Percentiles rank a stretch among this genome's conserved stretches.
phyloP scores from a whole-genome alignment of 2,888 invertebrate species.

The Unio pictorum region DNA sequence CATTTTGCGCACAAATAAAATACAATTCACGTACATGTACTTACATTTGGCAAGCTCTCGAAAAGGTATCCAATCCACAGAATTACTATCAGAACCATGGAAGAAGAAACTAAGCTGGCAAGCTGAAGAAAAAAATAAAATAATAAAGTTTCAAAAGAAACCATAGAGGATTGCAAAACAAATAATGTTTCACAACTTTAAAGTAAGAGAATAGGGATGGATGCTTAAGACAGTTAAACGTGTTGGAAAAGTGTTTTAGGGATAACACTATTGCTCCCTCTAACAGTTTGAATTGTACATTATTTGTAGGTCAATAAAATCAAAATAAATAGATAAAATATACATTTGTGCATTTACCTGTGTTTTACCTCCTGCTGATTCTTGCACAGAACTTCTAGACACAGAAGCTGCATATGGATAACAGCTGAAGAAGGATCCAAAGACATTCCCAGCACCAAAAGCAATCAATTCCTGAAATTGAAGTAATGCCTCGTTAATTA shows the following conservation, averaged over 20 bases:
- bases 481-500: too few species aligned
- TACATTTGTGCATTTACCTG: slow-evolving; percentile 54
- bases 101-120: slow-evolving; percentile 56
- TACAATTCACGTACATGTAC: slow-evolving; percentile 25
- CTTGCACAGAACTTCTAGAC: slow-evolving; percentile 80
- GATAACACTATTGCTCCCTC: too few species aligned
- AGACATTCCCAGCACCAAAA: slow-evolving; percentile 74
- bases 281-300: too few species aligned
- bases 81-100: slow-evolving; percentile 57
- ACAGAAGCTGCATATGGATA: slow-evolving; percentile 72
- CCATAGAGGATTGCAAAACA: too few species aligned
- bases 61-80: slow-evolving; percentile 62
- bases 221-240: background rate
- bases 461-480: slow-evolving; percentile 66
- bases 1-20: too few species aligned
- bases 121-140: slow-evolving; percentile 32
- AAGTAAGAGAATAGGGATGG: background rate
- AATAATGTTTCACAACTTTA: background rate
- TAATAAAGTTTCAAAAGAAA: background rate
- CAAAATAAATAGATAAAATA: too few species aligned
- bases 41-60: slow-evolving; percentile 59
- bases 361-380: slow-evolving; percentile 88
- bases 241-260: background rate
- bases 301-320: too few species aligned
- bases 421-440: slow-evolving; percentile 76